These are phyloP conservation scores for Anguilla anguilla DNA, from an alignment of 2,797 vertebrate species.

Conservation along the genomic window DNA sequence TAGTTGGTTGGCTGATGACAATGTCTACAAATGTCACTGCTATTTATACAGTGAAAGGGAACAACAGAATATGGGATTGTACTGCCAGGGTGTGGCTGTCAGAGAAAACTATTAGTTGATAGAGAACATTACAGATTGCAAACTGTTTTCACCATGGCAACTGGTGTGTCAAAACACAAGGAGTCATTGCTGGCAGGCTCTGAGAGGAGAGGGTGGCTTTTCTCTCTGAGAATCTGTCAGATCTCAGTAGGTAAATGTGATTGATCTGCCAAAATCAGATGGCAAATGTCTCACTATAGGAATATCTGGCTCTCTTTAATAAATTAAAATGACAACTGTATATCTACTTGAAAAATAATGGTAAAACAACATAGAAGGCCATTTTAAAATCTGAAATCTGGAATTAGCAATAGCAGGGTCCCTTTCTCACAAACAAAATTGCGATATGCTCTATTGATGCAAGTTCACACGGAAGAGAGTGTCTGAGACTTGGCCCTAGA, in stretches of 20 bases:
- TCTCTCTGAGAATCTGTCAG: not conserved
- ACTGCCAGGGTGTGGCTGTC: not conserved
- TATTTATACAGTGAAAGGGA: slow-evolving; percentile 5
- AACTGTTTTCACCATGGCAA: not conserved
- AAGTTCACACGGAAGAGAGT: not conserved
- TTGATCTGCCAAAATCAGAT: not conserved
- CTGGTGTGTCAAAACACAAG: not conserved
- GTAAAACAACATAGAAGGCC: not conserved
- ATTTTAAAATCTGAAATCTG: not conserved
- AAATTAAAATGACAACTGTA: not conserved
- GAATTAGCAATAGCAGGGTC: not conserved
- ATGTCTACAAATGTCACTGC: not conserved
- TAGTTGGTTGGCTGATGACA: not conserved
- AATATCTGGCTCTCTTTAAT: not conserved
- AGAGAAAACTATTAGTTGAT: not conserved
- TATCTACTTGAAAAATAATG: not conserved
- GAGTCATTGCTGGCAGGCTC: not conserved
- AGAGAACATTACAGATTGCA: not conserved
- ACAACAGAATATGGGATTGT: not conserved
- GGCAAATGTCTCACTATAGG: not conserved
- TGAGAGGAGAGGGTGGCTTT: not conserved
- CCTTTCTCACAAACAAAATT: too few species aligned
- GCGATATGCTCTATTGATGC: not conserved
- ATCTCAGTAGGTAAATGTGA: not conserved
- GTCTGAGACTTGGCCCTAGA: not conserved